Base-by-base conservation (phyloP, 2,113 vertebrate species). In the Ellobius talpinus region DNA sequence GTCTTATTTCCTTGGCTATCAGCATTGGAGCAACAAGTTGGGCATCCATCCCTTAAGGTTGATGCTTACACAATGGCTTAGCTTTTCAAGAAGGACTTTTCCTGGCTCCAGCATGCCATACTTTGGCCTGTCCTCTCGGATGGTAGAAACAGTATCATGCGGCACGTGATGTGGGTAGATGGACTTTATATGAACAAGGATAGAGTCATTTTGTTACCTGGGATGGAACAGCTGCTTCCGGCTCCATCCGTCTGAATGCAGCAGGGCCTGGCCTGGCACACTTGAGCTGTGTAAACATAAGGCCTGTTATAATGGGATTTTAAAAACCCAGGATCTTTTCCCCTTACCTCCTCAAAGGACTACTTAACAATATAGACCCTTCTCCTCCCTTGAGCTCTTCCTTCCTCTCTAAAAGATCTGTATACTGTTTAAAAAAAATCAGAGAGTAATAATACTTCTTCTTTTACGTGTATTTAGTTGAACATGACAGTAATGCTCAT, bases 381-480 rank as follows among this genome's bases (percentile, higher is more conserved):
- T 95, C 96, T 94, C 74, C 72, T 72, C 39, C 77, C 47, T 79
- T 33, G 0, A 87, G 77, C 39, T 23, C 26, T 31, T 63, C n/a
- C 0, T 31, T 86, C 91, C 92, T 94, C 70, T 21, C 58, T 52
- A 92, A 77, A 95, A 95, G 91, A 93, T 97, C 94, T 94, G 82
- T 95, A 24, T 39, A 55, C 96, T 77, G 50, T 96, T n/a, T n/a
- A 5, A 19, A 78, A 9, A 36, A 66, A 58, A 58, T 78, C 97
- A 88, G 70, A 97, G 96, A 84, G 82, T 50, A 94, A 91, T 7
- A 33, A 50, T 93, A 88, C 94, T 98, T 96, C 96, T 97, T 91
- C 81, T 97, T 98, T 95, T 94, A 93, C 98, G 95, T 88, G 97
- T 95, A 94, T 96, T 98, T 98, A 96, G 97, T 97, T 98, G 95